phyloP scores from a whole-genome alignment of 2,888 invertebrate genomes.

The Tromatobia lineatoria region DNA sequence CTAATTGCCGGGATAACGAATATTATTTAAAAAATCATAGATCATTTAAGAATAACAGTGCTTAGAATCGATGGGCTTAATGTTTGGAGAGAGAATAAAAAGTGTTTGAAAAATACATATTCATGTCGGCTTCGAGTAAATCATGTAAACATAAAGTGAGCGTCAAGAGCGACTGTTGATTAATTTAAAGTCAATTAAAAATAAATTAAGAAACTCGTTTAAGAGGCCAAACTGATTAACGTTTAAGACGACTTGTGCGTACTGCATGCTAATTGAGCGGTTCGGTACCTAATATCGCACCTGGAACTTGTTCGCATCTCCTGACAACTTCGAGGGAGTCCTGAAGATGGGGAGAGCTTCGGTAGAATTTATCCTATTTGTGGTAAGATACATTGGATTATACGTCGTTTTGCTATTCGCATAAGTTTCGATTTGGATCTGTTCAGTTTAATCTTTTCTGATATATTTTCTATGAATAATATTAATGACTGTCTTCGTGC shows the following conservation, averaged over 20 bases:
- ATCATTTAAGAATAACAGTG: conserved; percentile 4
- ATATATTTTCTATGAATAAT: too few species aligned
- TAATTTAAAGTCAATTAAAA: background rate
- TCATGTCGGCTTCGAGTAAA: conserved; percentile 2
- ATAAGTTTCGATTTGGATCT: too few species aligned
- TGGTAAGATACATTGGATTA: conserved; percentile 31
- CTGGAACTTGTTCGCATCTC: background rate
- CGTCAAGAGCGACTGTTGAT: conserved; percentile 14
- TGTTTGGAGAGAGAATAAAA: background rate
- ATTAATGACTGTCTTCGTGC: too few species aligned
- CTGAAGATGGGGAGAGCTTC: conserved; percentile 51
- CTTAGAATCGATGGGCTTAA: background rate
- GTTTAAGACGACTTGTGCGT: conserved; percentile 2
- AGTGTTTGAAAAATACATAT: background rate
- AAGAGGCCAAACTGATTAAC: background rate
- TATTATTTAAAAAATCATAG: background rate
- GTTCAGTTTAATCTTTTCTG: too few species aligned
- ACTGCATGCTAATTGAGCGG: conserved; percentile 1
- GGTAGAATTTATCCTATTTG: conserved; percentile 39
- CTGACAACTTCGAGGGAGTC: background rate
- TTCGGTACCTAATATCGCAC: background rate
- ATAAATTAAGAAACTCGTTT: background rate
- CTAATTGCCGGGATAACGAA: background rate
- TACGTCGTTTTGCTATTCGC: background rate
- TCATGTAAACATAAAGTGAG: conserved; percentile 36